Evolutionary conservation across 2,888 invertebrate species (phyloP).

Genomic region (Leuctra nigra): DNA sequence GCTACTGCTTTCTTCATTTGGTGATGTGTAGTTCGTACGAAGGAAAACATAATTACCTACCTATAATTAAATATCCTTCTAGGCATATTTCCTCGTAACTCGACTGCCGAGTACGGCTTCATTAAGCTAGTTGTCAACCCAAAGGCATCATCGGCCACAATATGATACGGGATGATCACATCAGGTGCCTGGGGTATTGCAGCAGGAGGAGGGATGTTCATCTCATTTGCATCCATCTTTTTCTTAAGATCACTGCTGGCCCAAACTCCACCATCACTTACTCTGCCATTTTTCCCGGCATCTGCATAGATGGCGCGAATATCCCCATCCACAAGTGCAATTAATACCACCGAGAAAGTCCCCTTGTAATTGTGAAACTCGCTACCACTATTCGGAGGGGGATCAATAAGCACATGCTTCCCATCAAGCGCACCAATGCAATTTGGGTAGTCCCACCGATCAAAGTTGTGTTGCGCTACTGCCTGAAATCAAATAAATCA

Average conservation of each 20-base stretch:
- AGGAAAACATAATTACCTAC: background rate
- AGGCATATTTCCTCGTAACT: background rate
- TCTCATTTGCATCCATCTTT: background rate
- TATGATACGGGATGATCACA: constrained; percentile 1
- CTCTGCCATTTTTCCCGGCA: constrained; percentile 30
- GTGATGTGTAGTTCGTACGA: background rate
- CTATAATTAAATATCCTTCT: constrained; percentile 15
- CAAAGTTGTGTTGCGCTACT: background rate
- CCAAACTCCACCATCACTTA: constrained; percentile 17
- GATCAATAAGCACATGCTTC: constrained; percentile 32
- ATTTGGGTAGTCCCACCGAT: constrained; percentile 31
- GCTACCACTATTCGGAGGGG: constrained; percentile 30
- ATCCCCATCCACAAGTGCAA: constrained; percentile 30
- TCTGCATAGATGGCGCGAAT: constrained; percentile 31
- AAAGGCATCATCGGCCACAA: constrained; percentile 20
- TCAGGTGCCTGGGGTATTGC: background rate
- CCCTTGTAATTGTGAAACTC: constrained; percentile 32
- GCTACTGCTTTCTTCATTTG: no score
- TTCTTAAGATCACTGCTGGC: background rate
- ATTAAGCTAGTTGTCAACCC: background rate
- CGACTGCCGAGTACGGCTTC: background rate
- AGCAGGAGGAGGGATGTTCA: background rate
- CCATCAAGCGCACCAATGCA: constrained; percentile 34
- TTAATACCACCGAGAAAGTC: constrained; percentile 30
- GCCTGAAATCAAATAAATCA: no score